Evolutionary conservation across 2,888 invertebrate genomes (phyloP).

Genomic region (Ceraclea dissimilis): DNA sequence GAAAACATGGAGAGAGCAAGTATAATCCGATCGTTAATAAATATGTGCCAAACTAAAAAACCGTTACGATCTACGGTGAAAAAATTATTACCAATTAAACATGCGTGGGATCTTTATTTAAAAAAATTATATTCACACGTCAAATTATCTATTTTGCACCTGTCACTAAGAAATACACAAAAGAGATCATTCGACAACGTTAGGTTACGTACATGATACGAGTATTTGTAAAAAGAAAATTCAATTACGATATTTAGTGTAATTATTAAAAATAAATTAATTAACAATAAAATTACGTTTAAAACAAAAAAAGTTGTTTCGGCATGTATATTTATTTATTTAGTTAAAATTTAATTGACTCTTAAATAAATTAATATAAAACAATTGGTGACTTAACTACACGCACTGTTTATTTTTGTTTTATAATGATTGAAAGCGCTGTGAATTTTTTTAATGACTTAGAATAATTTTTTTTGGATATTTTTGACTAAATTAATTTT

Average conservation of each 20-base stretch:
- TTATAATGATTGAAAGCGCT: slow-evolving; percentile 18
- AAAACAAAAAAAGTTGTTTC: neutral
- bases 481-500: neutral
- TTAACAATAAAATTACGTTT: neutral
- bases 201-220: neutral
- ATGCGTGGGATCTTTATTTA: too few species aligned
- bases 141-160: too few species aligned
- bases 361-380: slow-evolving; percentile 8
- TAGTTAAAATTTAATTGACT: slow-evolving; percentile 16
- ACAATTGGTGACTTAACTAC: slow-evolving; percentile 15
- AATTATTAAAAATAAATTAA: neutral
- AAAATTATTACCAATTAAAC: too few species aligned
- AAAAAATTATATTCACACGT: too few species aligned
- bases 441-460: slow-evolving; percentile 23
- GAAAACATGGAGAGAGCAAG: too few species aligned
- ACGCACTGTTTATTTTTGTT: slow-evolving; percentile 15
- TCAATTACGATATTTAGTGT: neutral
- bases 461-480: slow-evolving; percentile 16
- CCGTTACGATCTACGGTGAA: too few species aligned
- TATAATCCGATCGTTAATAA: too few species aligned
- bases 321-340: slow-evolving; percentile 10
- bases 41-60: too few species aligned
- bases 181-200: neutral
- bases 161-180: neutral
- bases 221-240: too few species aligned